Evolutionary conservation across 2,797 vertebrate genomes (phyloP), one percentile per base, ranked within the genome.

Genomic region (Typhlichthys eigenmanni): DNA sequence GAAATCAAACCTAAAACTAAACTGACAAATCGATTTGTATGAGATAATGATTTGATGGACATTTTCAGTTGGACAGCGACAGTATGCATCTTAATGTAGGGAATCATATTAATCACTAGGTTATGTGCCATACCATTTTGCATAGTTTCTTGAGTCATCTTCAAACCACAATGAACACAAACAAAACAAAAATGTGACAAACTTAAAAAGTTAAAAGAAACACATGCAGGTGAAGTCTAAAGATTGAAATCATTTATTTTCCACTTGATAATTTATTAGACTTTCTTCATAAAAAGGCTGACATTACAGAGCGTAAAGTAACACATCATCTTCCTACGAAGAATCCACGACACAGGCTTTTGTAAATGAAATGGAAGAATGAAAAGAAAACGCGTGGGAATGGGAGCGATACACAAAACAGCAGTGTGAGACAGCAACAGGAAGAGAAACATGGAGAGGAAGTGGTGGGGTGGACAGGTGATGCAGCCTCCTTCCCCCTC

Each of bases 251-350:
- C 88, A 90, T 91, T 91, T 90, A 90, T 91, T 92, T 89, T 69
- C 72, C 86, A 90, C 74, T 89, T 89, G 71, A 92, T 91, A 91
- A 92, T 93, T 93, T 93, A 93, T 93, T 93, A 78, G 84, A 88
- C 80, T 83, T 88, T 86, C 83, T 89, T 87, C 83, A 88, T 90
- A 89, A 89, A 91, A 91, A 92, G 80, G 87, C 88, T 78, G 89
- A 92, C 90, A 90, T 84, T 89, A 92, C 91, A 92, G 87, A 91
- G 84, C 51, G 82, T 74, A 75, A 82, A 89, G 81, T 79, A 85
- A 83, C 83, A 85, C 68, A 45, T 66, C 68, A 45, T 66, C 74
- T 76, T 73, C 70, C 75, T 67, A 71, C 72, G 83, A 71, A 78
- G 79, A 74, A 83, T 81, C 71, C 83, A 72, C 66, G 70, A 86